A percentile compares a stretch with the other conserved stretches of the same genome.
phyloP scores from a whole-genome alignment of 2,888 invertebrate species.

The Endomychus coccineus region DNA sequence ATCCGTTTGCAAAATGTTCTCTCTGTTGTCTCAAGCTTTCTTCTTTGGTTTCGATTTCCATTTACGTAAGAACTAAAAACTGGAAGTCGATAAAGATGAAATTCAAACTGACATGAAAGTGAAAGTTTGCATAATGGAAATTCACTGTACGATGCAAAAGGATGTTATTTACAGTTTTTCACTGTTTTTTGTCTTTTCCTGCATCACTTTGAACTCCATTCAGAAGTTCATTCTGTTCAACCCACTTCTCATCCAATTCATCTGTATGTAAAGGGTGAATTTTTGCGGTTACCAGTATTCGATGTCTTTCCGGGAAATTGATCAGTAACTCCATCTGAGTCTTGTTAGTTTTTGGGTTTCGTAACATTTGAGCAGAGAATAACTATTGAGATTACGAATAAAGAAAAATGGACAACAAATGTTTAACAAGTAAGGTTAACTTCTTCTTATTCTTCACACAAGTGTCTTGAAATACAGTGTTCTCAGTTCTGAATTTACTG shows the following conservation, averaged over 20 bases:
- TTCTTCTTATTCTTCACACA: too few relatives aligned
- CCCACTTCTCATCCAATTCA: slow-evolving; percentile 1
- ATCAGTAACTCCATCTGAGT: neutral
- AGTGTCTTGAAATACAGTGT: too few relatives aligned
- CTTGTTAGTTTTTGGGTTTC: neutral
- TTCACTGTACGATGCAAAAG: neutral
- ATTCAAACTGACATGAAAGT: too few relatives aligned
- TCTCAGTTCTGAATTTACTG: too few relatives aligned
- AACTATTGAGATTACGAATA: too few relatives aligned
- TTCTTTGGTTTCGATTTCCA: slow-evolving; percentile 4
- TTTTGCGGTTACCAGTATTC: slow-evolving; percentile 1
- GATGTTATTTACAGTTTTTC: neutral
- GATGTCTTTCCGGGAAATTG: slow-evolving; percentile 1
- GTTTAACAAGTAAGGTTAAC: too few relatives aligned
- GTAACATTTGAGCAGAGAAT: neutral
- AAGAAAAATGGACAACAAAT: too few relatives aligned
- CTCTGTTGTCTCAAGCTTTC: slow-evolving; percentile 2
- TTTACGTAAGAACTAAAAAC: neutral
- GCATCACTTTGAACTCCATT: neutral
- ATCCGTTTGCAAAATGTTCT: neutral
- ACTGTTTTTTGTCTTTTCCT: slow-evolving; percentile 2
- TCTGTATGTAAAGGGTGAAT: slow-evolving; percentile 1
- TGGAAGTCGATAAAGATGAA: too few relatives aligned
- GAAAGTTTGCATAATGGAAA: neutral
- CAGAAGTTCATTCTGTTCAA: neutral